Evolutionary conservation across 2,888 invertebrate species (phyloP).

Genomic region (Zaprionus lineosus): DNA sequence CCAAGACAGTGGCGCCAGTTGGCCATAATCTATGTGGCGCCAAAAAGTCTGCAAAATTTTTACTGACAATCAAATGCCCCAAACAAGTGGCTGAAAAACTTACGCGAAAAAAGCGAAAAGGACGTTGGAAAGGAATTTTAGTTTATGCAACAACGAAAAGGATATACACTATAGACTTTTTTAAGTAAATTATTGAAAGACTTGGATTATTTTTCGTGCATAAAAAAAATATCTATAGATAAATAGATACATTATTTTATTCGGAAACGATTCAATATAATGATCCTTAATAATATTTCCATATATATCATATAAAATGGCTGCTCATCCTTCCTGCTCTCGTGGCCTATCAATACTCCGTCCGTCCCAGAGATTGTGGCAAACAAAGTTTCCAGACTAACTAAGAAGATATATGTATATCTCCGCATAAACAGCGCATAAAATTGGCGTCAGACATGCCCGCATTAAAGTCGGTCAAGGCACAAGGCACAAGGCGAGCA

Average conservation of each 20-base stretch:
- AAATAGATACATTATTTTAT: too few relatives aligned
- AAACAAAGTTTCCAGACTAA: constrained; percentile 13
- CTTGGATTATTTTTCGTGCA: too few relatives aligned
- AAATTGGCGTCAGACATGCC: constrained; percentile 80
- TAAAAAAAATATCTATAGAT: too few relatives aligned
- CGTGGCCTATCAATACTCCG: too few relatives aligned
- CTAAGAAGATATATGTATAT: constrained; percentile 20
- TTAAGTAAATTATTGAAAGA: too few relatives aligned
- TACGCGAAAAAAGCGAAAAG: constrained; percentile 39
- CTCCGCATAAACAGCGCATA: constrained; percentile 52
- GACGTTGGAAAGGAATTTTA: not conserved
- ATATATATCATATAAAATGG: too few relatives aligned
- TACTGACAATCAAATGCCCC: constrained; percentile 68
- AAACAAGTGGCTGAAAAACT: constrained; percentile 59
- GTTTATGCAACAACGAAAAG: constrained; percentile 1
- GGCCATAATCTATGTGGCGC: constrained; percentile 79
- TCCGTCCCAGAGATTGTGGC: too few relatives aligned
- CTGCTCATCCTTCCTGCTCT: too few relatives aligned
- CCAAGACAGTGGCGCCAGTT: constrained; percentile 72
- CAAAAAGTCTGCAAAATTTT: constrained; percentile 79
- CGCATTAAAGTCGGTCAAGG: constrained; percentile 76
- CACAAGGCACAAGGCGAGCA: constrained; percentile 26
- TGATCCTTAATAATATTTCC: too few relatives aligned
- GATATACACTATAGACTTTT: constrained; percentile 22
- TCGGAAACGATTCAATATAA: too few relatives aligned